These are phyloP conservation scores for Accipiter virgatus DNA, from an alignment of 2,113 vertebrate genomes.

Conservation along the genomic window DNA sequence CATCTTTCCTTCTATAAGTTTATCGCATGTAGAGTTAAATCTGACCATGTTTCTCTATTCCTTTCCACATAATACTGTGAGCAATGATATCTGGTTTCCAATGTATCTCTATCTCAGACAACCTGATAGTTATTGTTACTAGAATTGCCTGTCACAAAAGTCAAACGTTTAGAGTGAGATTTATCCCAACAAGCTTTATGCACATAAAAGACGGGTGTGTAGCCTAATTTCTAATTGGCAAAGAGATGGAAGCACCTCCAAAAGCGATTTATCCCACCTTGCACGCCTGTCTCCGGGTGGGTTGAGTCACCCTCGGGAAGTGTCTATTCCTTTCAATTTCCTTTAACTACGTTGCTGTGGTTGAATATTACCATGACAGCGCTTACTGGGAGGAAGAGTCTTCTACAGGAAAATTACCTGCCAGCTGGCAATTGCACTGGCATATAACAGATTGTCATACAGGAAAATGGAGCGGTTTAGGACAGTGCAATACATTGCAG, in stretches of 20 bases:
- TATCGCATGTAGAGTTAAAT: neutral
- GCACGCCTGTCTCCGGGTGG: rapidly evolving
- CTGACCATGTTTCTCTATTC: neutral
- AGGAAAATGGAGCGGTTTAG: neutral
- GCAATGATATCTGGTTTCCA: neutral
- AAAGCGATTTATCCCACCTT: neutral
- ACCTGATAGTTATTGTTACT: neutral
- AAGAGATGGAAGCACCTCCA: neutral
- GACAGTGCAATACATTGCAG: neutral
- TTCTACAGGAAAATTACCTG: constrained; percentile 8
- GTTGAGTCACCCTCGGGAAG: neutral
- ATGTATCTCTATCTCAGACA: neutral
- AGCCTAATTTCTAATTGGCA: neutral
- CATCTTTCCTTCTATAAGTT: neutral
- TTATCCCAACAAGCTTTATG: neutral
- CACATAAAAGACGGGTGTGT: neutral
- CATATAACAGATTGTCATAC: neutral
- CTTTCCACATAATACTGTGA: neutral
- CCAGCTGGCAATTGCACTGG: neutral
- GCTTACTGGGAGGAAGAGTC: neutral
- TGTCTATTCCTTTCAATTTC: neutral
- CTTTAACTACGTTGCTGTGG: neutral
- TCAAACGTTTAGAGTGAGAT: neutral
- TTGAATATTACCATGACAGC: neutral
- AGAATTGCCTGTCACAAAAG: neutral